Conservation (phyloP, 2,888 invertebrate species). For the Phortica magna region DNA sequence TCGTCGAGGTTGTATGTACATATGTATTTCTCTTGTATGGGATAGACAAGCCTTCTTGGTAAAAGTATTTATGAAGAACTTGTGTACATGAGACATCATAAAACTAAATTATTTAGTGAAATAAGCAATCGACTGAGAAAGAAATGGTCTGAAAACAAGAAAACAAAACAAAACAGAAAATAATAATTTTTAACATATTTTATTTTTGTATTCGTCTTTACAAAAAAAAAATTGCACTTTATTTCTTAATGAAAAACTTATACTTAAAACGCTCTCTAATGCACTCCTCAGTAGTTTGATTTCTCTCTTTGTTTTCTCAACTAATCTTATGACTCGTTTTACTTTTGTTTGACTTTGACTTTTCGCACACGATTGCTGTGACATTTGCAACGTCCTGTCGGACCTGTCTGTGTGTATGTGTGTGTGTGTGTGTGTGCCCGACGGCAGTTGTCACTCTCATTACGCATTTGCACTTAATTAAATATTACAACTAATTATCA, state of each 20-base stretch:
- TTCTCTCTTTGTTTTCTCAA: conserved; percentile 28
- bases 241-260: conserved; percentile 43
- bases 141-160: no score
- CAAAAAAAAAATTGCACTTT: conserved; percentile 56
- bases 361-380: conserved; percentile 19
- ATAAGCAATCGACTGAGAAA: no score
- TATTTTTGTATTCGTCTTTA: neutral
- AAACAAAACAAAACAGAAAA: no score
- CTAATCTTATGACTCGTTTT: conserved; percentile 67
- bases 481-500: conserved; percentile 61
- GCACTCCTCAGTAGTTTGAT: conserved; percentile 36
- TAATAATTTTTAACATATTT: no score
- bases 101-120: no score
- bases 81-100: no score
- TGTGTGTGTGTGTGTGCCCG: neutral
- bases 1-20: no score
- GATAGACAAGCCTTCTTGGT: no score
- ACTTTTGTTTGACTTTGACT: conserved; percentile 58
- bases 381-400: conserved; percentile 22
- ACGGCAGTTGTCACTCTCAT: neutral
- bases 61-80: no score
- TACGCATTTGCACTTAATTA: conserved; percentile 7
- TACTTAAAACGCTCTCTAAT: conserved; percentile 38
- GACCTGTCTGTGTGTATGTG: conserved; percentile 44
- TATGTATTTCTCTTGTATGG: no score